A percentile compares a stretch with the other conserved stretches of the same genome.
Evolutionary conservation across 1,140 invertebrate species (phyloP).

Genomic region (Drosophila subobscura): DNA sequence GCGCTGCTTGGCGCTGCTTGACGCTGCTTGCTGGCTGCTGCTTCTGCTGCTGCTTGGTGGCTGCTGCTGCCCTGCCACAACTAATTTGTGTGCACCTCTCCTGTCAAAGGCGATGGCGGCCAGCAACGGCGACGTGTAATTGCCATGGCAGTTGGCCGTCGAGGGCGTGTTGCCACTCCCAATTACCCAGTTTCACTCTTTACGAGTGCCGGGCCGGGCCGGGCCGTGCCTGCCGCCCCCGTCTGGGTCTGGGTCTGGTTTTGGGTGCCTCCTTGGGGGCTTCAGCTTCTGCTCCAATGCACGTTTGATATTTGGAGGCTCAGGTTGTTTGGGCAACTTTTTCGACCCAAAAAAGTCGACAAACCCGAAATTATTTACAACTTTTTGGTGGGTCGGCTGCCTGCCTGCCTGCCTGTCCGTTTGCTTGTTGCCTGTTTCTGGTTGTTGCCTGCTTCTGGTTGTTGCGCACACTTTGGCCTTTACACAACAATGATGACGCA

Average conservation of each 20-base stretch:
- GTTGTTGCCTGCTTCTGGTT: slow-evolving; percentile 2
- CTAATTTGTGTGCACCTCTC: slow-evolving; percentile 75
- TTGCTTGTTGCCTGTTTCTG: neutral
- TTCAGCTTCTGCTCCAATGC: slow-evolving; percentile 44
- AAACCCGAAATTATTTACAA: slow-evolving; percentile 78
- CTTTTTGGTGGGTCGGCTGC: slow-evolving; percentile 32
- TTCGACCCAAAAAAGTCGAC: slow-evolving; percentile 34
- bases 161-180: slow-evolving; percentile 63
- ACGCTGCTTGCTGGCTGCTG: too few species aligned
- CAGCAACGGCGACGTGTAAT: slow-evolving; percentile 46
- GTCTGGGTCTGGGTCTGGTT: slow-evolving; percentile 2
- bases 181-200: slow-evolving; percentile 55
- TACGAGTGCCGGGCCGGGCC: slow-evolving; percentile 23
- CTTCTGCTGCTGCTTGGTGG: too few species aligned
- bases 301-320: slow-evolving; percentile 73
- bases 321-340: slow-evolving; percentile 74
- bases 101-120: slow-evolving; percentile 47
- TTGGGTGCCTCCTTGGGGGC: slow-evolving; percentile 13
- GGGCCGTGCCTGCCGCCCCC: too few species aligned
- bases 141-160: slow-evolving; percentile 50
- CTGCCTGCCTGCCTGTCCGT: neutral
- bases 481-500: slow-evolving; percentile 60
- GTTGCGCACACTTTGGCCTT: slow-evolving; percentile 67
- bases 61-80: slow-evolving; percentile 48
- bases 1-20: too few species aligned